Base-by-base conservation (phyloP, 2,113 vertebrate genomes). In the Gavialis gangeticus region DNA sequence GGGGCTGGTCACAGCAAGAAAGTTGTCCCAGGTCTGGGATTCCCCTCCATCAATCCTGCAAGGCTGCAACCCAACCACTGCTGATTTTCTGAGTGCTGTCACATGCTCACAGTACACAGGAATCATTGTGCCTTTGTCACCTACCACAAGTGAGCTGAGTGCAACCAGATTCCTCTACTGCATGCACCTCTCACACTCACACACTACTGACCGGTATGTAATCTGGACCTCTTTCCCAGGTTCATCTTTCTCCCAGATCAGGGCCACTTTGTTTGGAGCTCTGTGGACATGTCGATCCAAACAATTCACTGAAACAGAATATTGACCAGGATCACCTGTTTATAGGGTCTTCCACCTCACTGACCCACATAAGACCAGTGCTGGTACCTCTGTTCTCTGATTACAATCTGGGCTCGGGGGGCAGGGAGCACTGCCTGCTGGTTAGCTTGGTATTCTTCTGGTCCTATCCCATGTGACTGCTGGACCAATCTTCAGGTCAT, bases 181-280 rank as follows among this genome's bases (percentile, higher is more conserved):
- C 27, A 5, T 13, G 30, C 16, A 4, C 56, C 14, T 14, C 37
- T 15, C 55, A 83, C 60, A 37, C 77, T n/a, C 46, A 46, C 46
- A 89, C 66, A 58, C 75, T 87, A 96, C 96, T 93, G 56, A 98
- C 97, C 97, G 98, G 97, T 97, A 97, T 0, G 97, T 98, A 83
- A 98, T 85, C 63, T 2, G 91, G 18, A 93, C 95, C 69, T 97
- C 94, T 75, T 97, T 60, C 77, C 97, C 96, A 2, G 97, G 97
- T 66, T 97, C 97, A 90, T 98, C 97, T 88, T 95, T 97, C 95
- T 98, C 97, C 97, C 97, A 98, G 76, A 98, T 97, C 60, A 98
- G 91, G 30, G 97, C 97, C 82, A 97, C 96, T 95, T 96, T 97
- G 57, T 97, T 94, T 34, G 97, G 96, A n/a, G 89, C 92, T 75